A percentile compares a stretch with the other conserved stretches of the same genome.
These are phyloP conservation scores for Iguana delicatissima DNA, from an alignment of 2,797 vertebrate genomes.

Conservation along the genomic window DNA sequence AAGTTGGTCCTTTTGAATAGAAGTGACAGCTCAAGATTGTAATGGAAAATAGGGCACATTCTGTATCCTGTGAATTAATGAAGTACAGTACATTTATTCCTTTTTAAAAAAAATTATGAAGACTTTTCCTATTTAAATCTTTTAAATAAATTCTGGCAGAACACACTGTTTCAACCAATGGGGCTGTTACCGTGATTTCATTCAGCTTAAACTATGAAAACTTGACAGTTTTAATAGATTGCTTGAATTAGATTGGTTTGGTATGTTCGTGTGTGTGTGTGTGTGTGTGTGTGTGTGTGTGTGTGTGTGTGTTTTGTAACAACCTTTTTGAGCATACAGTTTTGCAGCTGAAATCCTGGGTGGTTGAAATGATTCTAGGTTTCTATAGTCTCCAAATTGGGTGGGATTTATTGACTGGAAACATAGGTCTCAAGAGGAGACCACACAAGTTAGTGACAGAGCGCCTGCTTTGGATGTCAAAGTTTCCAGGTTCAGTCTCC, in stretches of 20 bases:
- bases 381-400: slow-evolving; percentile 62
- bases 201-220: slow-evolving; percentile 69
- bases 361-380: slow-evolving; percentile 56
- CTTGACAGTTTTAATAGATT: slow-evolving; percentile 67
- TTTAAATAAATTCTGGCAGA: slow-evolving; percentile 58
- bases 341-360: slow-evolving; percentile 48
- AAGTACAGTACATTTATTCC: slow-evolving; percentile 43
- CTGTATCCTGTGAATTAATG: slow-evolving; percentile 9
- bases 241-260: slow-evolving; percentile 23
- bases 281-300: no score
- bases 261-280: no score
- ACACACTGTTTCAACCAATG: slow-evolving; percentile 58
- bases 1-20: slow-evolving; percentile 23
- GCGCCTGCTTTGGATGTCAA: not conserved
- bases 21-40: not conserved
- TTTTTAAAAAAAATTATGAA: slow-evolving; percentile 37
- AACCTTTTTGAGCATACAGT: slow-evolving; percentile 53
- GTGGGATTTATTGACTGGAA: slow-evolving; percentile 50
- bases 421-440: slow-evolving; percentile 8
- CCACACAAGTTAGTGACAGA: no score
- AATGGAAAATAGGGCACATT: not conserved
- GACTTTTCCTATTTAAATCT: slow-evolving; percentile 44
- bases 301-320: no score
- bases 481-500: not conserved
- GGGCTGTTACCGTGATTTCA: slow-evolving; percentile 54